phyloP scores from a whole-genome alignment of 2,113 vertebrate genomes.

The Argyrosomus japonicus region DNA sequence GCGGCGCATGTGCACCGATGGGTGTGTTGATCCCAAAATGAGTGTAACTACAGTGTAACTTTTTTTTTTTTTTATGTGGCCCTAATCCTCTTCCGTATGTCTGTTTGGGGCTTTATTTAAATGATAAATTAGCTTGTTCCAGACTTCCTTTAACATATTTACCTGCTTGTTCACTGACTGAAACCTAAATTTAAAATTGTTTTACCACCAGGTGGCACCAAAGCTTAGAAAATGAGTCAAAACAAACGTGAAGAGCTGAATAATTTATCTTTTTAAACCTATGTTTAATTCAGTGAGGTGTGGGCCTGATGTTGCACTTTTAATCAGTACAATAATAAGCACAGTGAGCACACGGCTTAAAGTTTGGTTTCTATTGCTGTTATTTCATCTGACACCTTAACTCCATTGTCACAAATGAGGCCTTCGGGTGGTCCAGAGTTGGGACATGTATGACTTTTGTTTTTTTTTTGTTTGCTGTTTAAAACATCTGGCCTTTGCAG shows the following conservation, averaged over 20 bases:
- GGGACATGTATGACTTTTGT: no score
- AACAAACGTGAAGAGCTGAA: conserved; percentile 15
- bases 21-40: no score
- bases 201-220: conserved; percentile 69
- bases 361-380: neutral
- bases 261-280: conserved; percentile 26
- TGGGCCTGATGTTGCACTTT: conserved; percentile 17
- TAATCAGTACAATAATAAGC: conserved; percentile 14
- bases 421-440: neutral
- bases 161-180: neutral
- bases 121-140: neutral
- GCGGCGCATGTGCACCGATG: no score
- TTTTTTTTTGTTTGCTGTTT: neutral
- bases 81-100: no score
- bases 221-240: conserved; percentile 18
- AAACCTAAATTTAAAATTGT: neutral
- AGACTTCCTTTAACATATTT: neutral
- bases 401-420: neutral
- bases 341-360: neutral
- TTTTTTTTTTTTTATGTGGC: no score
- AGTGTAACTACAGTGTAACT: no score
- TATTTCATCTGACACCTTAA: neutral
- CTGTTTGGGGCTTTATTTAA: neutral
- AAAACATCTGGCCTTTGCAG: neutral
- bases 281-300: conserved; percentile 47